Evolutionary conservation across 1,140 invertebrate species (phyloP), one percentile per base, ranked within the genome.

Genomic region (Coenobita brevimanus): DNA sequence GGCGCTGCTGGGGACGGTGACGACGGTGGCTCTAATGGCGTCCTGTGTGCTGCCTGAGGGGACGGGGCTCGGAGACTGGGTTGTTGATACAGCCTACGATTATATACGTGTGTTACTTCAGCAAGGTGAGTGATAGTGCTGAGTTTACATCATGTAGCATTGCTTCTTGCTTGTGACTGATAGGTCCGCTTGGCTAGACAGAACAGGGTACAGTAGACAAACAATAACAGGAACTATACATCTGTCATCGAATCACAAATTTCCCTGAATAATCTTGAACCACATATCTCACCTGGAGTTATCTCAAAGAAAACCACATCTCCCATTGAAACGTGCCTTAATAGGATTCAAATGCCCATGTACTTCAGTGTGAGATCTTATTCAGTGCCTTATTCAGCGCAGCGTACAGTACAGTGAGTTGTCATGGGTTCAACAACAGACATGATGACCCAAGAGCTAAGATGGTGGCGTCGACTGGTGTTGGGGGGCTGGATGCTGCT

Each of bases 401-500:
- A n/a, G n/a, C n/a, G n/a, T n/a, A n/a, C n/a, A n/a, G n/a, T n/a
- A n/a, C n/a, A n/a, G n/a, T n/a, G n/a, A n/a, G n/a, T n/a, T n/a
- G 27, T 67, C 6, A 27, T 8, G 6, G 6, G 27, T 1, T 4
- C 8, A 21, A 3, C 36, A 21, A 36, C 76, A 80, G 76, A 80
- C 54, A 33, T 50, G 8, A 3, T 4, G 3, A 15, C 17, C 10
- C 2, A 33, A 8, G 33, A n/a, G 13, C 10, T 27, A 2, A 13
- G 10, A 15, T 62, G 50, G 54, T 80, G 76, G 76, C 50, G 62
- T 50, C 24, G 76, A 2, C 76, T 80, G 13, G 50, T 80, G 76
- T 57, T 80, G 3, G 76, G 50, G 54, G 24, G 24, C 15, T 80
- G 76, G 76, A 80, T 80, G 76, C 27, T 80, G 54, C 0, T 80